Evolutionary conservation across 2,797 vertebrate species (phyloP).

Genomic region (Sciurus carolinensis): DNA sequence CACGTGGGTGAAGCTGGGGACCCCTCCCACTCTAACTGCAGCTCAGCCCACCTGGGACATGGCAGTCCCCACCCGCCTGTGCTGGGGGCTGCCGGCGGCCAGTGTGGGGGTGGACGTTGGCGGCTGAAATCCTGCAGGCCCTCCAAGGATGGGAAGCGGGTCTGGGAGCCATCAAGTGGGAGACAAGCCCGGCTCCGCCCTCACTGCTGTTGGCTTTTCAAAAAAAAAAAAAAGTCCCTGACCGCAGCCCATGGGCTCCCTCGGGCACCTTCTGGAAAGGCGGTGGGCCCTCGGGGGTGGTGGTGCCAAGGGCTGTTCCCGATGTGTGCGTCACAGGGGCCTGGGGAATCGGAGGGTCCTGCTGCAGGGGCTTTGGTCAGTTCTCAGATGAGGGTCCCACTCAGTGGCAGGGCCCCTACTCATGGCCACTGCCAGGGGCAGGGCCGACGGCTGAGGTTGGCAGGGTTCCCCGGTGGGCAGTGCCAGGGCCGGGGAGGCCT

Average conservation of each 20-base stretch:
- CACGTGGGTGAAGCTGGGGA: fast-evolving
- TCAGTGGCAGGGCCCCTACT: no score
- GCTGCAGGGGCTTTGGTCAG: background rate
- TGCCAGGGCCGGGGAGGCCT: fast-evolving
- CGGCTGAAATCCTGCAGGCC: background rate
- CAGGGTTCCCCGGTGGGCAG: fast-evolving
- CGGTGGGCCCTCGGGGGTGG: fast-evolving
- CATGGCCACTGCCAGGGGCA: no score
- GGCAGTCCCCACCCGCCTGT: fast-evolving
- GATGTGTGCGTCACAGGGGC: fast-evolving
- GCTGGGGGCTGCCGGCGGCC: background rate
- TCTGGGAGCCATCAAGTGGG: background rate
- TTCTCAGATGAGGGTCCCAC: no score
- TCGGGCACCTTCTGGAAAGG: background rate
- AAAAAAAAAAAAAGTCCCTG: background rate
- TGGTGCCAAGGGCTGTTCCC: background rate
- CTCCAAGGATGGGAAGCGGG: background rate
- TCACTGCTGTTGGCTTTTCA: background rate
- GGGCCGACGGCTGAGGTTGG: background rate
- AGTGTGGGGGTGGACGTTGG: fast-evolving
- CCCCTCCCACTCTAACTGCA: fast-evolving
- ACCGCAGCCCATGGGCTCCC: background rate
- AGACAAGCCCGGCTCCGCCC: background rate
- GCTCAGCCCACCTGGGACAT: fast-evolving
- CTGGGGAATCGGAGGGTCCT: no score